Evolutionary conservation across 2,113 vertebrate genomes (phyloP).

Genomic region (Varanus komodoensis): DNA sequence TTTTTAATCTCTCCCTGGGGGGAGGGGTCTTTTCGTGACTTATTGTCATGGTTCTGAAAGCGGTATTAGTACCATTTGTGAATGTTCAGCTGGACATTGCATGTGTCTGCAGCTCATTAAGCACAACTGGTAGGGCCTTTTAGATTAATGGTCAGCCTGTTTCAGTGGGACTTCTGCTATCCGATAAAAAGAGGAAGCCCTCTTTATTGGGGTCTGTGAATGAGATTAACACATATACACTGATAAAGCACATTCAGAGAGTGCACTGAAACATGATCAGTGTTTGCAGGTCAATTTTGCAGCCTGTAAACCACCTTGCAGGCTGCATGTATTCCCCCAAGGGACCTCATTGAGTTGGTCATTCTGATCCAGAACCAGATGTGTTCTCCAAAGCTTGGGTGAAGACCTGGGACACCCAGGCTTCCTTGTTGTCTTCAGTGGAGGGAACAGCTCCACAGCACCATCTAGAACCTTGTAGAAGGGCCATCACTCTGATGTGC

Average conservation of each 20-base stretch:
- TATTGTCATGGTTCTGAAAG: not conserved
- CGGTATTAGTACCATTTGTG: slow-evolving; percentile 23
- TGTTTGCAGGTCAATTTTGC: not conserved
- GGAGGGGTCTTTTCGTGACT: not conserved
- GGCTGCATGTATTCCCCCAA: not conserved
- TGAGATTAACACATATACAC: not conserved
- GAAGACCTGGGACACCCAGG: not conserved
- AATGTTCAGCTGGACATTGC: slow-evolving; percentile 10
- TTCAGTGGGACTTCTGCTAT: slow-evolving; percentile 6
- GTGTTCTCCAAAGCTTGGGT: not conserved
- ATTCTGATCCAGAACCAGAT: not conserved
- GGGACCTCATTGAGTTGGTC: not conserved
- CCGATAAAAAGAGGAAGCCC: not conserved
- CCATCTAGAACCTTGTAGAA: not conserved
- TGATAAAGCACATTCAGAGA: not conserved
- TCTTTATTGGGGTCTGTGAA: slow-evolving; percentile 11
- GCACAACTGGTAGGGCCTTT: fast-evolving
- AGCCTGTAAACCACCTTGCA: fast-evolving
- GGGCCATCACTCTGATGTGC: too few species aligned
- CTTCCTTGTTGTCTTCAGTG: not conserved
- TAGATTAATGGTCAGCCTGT: not conserved
- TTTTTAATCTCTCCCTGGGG: slow-evolving; percentile 19
- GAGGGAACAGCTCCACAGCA: not conserved
- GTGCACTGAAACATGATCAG: not conserved
- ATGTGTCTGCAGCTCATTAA: slow-evolving; percentile 26